These are phyloP conservation scores for Eupleurogrammus muticus DNA, from an alignment of 2,797 vertebrate genomes.

Conservation along the genomic window DNA sequence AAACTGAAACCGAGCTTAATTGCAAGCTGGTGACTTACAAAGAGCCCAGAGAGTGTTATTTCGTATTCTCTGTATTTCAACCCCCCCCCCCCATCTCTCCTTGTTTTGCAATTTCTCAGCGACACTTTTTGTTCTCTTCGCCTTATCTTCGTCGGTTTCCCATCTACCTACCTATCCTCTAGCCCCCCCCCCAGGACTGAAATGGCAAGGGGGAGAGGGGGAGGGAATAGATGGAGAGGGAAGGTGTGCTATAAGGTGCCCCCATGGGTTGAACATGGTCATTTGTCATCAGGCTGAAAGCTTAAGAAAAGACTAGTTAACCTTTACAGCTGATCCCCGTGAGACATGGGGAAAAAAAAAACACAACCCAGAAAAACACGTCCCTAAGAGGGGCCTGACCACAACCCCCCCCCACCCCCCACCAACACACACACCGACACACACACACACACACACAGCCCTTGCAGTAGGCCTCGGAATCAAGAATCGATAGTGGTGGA, in stretches of 20 bases:
- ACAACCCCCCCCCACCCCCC: background rate
- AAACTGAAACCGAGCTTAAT: slow-evolving; percentile 33
- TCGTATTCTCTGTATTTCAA: background rate
- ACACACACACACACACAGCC: background rate
- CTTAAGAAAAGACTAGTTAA: slow-evolving; percentile 91
- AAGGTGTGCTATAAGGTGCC: slow-evolving; percentile 77
- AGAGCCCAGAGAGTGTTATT: slow-evolving; percentile 17
- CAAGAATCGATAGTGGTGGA: slow-evolving; percentile 65
- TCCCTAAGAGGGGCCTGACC: slow-evolving; percentile 53
- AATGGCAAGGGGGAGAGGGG: slow-evolving; percentile 35
- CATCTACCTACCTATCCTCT: slow-evolving; percentile 45
- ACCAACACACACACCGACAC: background rate
- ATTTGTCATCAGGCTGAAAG: slow-evolving; percentile 88
- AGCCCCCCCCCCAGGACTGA: slow-evolving; percentile 56
- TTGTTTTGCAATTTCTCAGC: slow-evolving; percentile 27
- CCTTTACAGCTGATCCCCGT: slow-evolving; percentile 84
- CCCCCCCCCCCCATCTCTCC: background rate
- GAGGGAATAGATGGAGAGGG: slow-evolving; percentile 59
- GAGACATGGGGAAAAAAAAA: slow-evolving; percentile 68
- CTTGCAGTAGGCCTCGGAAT: slow-evolving; percentile 27
- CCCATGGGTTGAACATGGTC: slow-evolving; percentile 81
- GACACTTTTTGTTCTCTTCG: slow-evolving; percentile 42
- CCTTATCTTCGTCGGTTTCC: slow-evolving; percentile 18
- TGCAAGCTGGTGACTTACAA: slow-evolving; percentile 32
- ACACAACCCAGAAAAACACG: slow-evolving; percentile 76